A percentile compares a stretch with the other conserved stretches of the same genome.
phyloP scores from a whole-genome alignment of 1,140 invertebrate species.

The Tetramorium simillimum region DNA sequence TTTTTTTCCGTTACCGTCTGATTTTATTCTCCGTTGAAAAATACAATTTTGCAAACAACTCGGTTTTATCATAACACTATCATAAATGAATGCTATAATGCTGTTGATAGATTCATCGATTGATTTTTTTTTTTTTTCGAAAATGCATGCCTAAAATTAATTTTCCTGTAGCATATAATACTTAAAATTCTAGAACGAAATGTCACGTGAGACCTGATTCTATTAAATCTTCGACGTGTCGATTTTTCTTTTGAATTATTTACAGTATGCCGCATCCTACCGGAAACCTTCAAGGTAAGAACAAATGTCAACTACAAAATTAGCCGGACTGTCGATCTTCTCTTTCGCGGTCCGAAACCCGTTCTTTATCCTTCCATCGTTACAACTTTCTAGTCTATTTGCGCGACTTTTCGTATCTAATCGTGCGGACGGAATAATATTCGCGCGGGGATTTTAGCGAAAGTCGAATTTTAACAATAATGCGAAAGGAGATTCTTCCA shows the following conservation, averaged over 20 bases:
- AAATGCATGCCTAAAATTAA: not conserved
- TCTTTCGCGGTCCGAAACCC: not conserved
- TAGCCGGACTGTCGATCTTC: conserved; percentile 28
- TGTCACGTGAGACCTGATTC: not conserved
- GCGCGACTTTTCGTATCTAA: conserved; percentile 17
- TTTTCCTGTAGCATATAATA: not conserved
- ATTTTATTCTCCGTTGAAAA: conserved; percentile 2
- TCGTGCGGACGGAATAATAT: conserved; percentile 5
- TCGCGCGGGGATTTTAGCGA: conserved; percentile 8
- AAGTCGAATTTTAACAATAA: conserved; percentile 21
- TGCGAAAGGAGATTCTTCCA: conserved; percentile 5
- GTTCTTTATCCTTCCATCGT: conserved; percentile 40
- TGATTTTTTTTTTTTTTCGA: not conserved
- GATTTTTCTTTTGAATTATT: conserved; percentile 26
- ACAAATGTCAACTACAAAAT: conserved; percentile 28
- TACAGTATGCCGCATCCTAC: not conserved
- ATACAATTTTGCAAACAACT: conserved; percentile 21
- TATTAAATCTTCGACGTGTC: not conserved
- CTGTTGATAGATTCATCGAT: not conserved
- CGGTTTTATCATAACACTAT: not conserved
- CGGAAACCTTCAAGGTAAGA: conserved; percentile 31
- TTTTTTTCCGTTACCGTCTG: not conserved
- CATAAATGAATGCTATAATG: not conserved
- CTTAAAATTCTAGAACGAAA: not conserved
- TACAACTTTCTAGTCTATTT: conserved; percentile 47